A percentile compares a stretch with the other conserved stretches of the same genome.
These are phyloP conservation scores for Sisyra terminalis DNA, from an alignment of 2,888 invertebrate species.

Conservation along the genomic window DNA sequence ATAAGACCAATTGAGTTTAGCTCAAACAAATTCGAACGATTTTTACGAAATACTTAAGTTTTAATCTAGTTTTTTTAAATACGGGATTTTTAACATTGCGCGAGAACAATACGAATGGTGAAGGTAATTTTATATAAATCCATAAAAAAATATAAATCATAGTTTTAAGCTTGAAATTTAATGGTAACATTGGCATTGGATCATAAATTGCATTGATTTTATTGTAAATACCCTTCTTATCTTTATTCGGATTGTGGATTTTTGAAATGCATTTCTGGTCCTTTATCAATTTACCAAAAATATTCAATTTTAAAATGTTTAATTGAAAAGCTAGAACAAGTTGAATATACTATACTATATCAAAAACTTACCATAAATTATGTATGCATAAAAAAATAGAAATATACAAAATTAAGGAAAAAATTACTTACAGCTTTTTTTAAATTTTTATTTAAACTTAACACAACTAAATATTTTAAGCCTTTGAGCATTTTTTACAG, in stretches of 20 bases:
- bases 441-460: too few species aligned
- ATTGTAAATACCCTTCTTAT: slow-evolving; percentile 1
- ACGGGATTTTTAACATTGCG: not conserved
- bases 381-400: too few species aligned
- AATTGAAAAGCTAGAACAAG: not conserved
- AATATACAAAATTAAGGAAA: too few species aligned
- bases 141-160: not conserved
- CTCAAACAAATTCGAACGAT: not conserved
- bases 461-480: too few species aligned
- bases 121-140: not conserved
- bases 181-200: slow-evolving; percentile 5
- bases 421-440: too few species aligned
- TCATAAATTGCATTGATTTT: slow-evolving; percentile 6
- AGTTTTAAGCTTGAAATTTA: not conserved
- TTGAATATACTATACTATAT: too few species aligned
- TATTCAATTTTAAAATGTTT: not conserved
- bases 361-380: too few species aligned
- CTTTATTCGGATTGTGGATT: not conserved
- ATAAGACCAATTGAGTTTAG: too few species aligned
- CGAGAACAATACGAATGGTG: not conserved
- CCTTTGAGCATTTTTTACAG: too few species aligned
- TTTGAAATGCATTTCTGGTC: slow-evolving; percentile 8
- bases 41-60: not conserved
- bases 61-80: not conserved
- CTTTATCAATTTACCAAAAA: slow-evolving; percentile 5